These are phyloP conservation scores for Myrmecobius fasciatus DNA, from an alignment of 2,113 vertebrate species.

Conservation along the genomic window DNA sequence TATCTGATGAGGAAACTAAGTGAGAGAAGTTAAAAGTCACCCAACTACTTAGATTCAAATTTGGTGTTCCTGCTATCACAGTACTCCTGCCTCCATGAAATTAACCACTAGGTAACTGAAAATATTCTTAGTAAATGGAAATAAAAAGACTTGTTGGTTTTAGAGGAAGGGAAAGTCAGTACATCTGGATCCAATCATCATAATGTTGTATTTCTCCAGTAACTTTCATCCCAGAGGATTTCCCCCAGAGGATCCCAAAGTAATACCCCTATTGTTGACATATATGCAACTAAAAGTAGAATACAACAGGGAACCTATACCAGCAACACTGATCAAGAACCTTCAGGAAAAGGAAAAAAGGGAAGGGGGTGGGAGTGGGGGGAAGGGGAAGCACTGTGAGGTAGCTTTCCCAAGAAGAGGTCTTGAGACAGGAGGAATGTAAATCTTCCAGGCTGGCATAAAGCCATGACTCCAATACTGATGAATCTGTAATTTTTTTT, in stretches of 20 bases:
- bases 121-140: constrained; percentile 49
- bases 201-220: constrained; percentile 50
- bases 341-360: neutral
- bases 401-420: neutral
- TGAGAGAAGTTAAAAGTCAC: neutral
- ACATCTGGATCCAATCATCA: constrained; percentile 68
- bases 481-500: constrained; percentile 56
- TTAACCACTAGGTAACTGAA: constrained; percentile 40
- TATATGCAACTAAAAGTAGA: neutral
- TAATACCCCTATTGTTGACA: neutral
- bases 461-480: neutral
- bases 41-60: neutral
- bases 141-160: neutral
- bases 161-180: constrained; percentile 31
- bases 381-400: neutral
- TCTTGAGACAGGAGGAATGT: neutral
- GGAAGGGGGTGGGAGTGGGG: too few relatives aligned
- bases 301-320: neutral
- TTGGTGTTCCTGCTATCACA: neutral
- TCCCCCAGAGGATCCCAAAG: neutral
- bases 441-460: neutral
- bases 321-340: neutral
- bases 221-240: constrained; percentile 42
- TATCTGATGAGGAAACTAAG: neutral
- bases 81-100: constrained; percentile 30